Conservation (phyloP, 2,113 vertebrate genomes). For the Ammodytes marinus region DNA sequence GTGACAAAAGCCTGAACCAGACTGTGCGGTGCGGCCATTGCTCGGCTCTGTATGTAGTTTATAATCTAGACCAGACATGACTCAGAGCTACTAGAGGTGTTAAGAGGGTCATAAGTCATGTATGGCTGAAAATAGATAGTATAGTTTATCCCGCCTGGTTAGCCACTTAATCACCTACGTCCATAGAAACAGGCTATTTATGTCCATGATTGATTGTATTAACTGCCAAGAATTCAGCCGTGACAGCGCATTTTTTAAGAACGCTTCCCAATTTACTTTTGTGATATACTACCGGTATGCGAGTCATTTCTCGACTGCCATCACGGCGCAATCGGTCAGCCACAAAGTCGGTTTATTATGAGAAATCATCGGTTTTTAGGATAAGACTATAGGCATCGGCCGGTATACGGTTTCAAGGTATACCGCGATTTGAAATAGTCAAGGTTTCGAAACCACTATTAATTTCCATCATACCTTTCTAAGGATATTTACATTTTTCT, state of each 20-base stretch:
- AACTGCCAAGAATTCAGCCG: constrained; percentile 57
- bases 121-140: constrained; percentile 76
- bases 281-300: constrained; percentile 41
- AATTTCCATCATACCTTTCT: too few relatives aligned
- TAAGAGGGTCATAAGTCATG: constrained; percentile 79
- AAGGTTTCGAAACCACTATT: too few relatives aligned
- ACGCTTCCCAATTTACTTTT: constrained; percentile 48
- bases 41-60: constrained; percentile 55
- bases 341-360: constrained; percentile 27
- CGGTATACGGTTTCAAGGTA: too few relatives aligned
- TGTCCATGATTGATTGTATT: constrained; percentile 65
- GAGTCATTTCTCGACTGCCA: constrained; percentile 19
- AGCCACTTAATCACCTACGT: constrained; percentile 72
- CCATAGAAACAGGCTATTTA: constrained; percentile 73
- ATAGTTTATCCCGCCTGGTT: constrained; percentile 75
- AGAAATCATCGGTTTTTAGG: constrained; percentile 25
- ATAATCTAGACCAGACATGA: constrained; percentile 74
- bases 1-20: constrained; percentile 53
- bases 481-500: too few relatives aligned
- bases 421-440: too few relatives aligned
- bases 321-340: constrained; percentile 39
- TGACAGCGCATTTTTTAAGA: constrained; percentile 63
- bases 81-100: constrained; percentile 76
- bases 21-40: constrained; percentile 35
- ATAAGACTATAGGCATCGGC: background rate